Conservation (phyloP, 2,888 invertebrate genomes). For the Drosophila greeni region DNA sequence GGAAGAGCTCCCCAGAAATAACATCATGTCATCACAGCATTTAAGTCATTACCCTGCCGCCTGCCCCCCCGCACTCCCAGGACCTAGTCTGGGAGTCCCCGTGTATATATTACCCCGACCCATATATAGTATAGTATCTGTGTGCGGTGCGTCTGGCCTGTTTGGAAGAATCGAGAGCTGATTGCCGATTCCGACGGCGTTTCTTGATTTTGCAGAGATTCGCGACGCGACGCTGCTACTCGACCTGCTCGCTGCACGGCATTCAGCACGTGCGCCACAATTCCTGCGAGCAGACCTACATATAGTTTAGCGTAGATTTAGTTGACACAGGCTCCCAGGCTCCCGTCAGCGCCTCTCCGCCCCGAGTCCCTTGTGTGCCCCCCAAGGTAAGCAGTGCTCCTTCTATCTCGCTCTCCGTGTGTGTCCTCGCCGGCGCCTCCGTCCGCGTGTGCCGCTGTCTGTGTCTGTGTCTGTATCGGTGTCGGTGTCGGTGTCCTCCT, state of each 20-base stretch:
- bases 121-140: conserved; percentile 2
- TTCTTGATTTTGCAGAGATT: conserved; percentile 82
- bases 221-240: conserved; percentile 88
- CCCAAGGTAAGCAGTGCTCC: conserved; percentile 61
- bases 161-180: conserved; percentile 29
- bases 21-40: conserved; percentile 30
- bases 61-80: neutral
- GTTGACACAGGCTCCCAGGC: conserved; percentile 37
- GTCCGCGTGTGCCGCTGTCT: conserved; percentile 9
- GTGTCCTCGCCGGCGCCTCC: conserved; percentile 5
- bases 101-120: conserved; percentile 6
- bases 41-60: conserved; percentile 13
- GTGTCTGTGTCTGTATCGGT: conserved; percentile 38
- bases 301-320: conserved; percentile 81
- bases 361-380: conserved; percentile 20
- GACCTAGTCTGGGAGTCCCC: neutral
- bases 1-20: conserved; percentile 13
- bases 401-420: conserved; percentile 9
- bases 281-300: conserved; percentile 91
- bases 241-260: conserved; percentile 87
- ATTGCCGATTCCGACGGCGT: conserved; percentile 36
- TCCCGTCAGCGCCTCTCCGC: conserved; percentile 1
- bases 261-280: conserved; percentile 87
- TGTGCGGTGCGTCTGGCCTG: conserved; percentile 2
- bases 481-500: conserved; percentile 38